phyloP scores from a whole-genome alignment of 1,140 invertebrate genomes.

The Hermatobates lingyangjiaoensis region DNA sequence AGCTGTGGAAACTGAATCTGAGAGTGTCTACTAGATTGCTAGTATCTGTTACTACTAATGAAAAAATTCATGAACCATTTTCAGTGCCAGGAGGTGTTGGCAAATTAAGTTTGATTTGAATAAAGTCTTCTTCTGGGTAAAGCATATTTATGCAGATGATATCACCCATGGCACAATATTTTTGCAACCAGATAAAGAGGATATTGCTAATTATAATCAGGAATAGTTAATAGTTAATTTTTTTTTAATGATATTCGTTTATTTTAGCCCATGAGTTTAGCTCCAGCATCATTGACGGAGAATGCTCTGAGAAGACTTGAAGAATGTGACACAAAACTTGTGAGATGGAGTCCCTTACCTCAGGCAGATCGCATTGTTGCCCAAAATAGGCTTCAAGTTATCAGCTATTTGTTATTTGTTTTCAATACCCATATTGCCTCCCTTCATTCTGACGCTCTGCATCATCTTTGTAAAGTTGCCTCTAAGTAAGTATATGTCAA shows the following conservation, averaged over 20 bases:
- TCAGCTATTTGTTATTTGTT: slow-evolving; percentile 67
- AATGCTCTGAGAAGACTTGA: slow-evolving; percentile 60
- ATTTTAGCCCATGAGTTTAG: slow-evolving; percentile 43
- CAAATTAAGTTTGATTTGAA: no score
- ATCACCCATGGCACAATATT: no score
- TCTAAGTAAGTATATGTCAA: slow-evolving; percentile 50
- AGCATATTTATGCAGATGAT: no score
- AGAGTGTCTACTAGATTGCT: no score
- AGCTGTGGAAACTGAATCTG: no score
- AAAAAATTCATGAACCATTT: no score
- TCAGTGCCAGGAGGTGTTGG: no score
- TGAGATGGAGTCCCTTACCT: slow-evolving; percentile 68
- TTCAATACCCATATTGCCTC: slow-evolving; percentile 68
- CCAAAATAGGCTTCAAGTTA: slow-evolving; percentile 63
- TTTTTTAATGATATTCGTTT: slow-evolving; percentile 10
- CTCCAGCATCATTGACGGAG: slow-evolving; percentile 54
- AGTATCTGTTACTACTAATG: no score
- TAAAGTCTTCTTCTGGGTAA: no score
- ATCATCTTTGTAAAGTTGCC: slow-evolving; percentile 63
- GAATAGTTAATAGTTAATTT: no score
- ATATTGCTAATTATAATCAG: no score
- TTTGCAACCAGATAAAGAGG: no score
- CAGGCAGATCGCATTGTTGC: slow-evolving; percentile 71
- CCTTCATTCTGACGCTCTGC: slow-evolving; percentile 52
- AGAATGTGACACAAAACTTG: slow-evolving; percentile 64